A percentile compares a stretch with the other conserved stretches of the same genome.
Evolutionary conservation across 2,113 vertebrate species (phyloP).

Genomic region (Dolichallabes microphthalmus): DNA sequence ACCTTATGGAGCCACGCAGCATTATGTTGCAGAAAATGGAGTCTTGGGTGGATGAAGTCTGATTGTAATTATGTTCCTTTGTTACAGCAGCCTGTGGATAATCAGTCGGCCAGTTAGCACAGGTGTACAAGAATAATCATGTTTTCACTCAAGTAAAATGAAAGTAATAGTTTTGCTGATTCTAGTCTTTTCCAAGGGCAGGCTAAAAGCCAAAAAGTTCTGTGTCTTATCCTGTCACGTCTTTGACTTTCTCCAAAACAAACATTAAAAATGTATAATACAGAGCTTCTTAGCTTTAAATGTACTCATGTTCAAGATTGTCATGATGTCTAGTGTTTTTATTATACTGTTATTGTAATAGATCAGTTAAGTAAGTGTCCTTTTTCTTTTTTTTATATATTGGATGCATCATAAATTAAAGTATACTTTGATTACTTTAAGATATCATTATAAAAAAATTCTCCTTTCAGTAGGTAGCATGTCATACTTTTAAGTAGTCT

Average conservation of each 20-base stretch:
- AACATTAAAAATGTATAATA: neutral
- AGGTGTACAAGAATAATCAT: neutral
- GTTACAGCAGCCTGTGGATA: neutral
- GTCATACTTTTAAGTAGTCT: too few relatives aligned
- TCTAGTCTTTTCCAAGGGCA: neutral
- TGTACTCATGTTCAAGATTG: neutral
- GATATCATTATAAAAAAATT: too few relatives aligned
- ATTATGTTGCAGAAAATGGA: constrained; percentile 1
- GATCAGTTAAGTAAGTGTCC: neutral
- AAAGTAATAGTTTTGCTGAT: neutral
- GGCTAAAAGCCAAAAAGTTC: neutral
- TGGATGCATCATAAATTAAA: neutral
- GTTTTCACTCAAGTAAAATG: constrained; percentile 11
- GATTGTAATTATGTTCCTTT: constrained; percentile 33
- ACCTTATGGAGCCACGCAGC: neutral
- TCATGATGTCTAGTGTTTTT: too few relatives aligned
- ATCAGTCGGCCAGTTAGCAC: constrained; percentile 1
- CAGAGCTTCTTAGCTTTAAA: neutral
- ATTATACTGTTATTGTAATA: neutral
- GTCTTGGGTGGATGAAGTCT: neutral
- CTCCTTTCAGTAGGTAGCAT: too few relatives aligned
- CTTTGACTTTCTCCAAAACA: neutral
- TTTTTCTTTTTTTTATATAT: too few relatives aligned
- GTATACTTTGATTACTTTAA: too few relatives aligned
- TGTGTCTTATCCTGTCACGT: neutral